A percentile compares a stretch with the other conserved stretches of the same genome.
phyloP scores from a whole-genome alignment of 2,797 vertebrate genomes.

The Sciaenops ocellatus region DNA sequence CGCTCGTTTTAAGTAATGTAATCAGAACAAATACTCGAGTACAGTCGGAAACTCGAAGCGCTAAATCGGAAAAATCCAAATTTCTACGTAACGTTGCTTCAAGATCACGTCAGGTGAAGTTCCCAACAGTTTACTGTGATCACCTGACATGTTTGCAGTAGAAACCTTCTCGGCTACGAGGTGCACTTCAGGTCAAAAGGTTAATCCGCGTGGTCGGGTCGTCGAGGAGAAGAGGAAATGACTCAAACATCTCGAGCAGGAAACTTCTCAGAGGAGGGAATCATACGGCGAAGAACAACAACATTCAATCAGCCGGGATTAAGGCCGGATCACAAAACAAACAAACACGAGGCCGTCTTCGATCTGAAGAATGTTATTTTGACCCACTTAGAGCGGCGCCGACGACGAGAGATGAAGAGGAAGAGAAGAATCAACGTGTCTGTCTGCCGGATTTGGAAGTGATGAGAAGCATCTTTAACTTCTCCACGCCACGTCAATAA shows the following conservation, averaged over 20 bases:
- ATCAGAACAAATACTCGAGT: too few relatives aligned
- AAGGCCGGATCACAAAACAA: constrained; percentile 41
- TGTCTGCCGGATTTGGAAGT: constrained; percentile 43
- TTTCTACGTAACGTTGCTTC: not conserved
- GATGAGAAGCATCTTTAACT: constrained; percentile 54
- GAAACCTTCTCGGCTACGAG: constrained; percentile 15
- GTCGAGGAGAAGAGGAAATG: constrained; percentile 63
- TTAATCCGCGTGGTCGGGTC: constrained; percentile 40
- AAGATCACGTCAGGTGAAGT: too few relatives aligned
- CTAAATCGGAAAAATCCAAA: not conserved
- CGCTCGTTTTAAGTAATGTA: too few relatives aligned
- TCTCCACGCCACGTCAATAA: constrained; percentile 2
- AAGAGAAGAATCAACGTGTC: constrained; percentile 42
- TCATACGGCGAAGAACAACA: constrained; percentile 41
- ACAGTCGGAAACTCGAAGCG: too few relatives aligned
- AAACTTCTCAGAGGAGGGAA: constrained; percentile 29
- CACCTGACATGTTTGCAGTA: not conserved
- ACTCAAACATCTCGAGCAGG: constrained; percentile 41
- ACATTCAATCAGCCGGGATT: constrained; percentile 62
- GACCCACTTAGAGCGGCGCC: constrained; percentile 49
- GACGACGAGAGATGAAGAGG: constrained; percentile 32
- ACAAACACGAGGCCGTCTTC: constrained; percentile 53
- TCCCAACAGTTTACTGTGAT: not conserved
- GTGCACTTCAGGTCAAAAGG: constrained; percentile 32
- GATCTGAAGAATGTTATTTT: constrained; percentile 63